Conservation (phyloP, 2,888 invertebrate species). For the Apodemia mormo region DNA sequence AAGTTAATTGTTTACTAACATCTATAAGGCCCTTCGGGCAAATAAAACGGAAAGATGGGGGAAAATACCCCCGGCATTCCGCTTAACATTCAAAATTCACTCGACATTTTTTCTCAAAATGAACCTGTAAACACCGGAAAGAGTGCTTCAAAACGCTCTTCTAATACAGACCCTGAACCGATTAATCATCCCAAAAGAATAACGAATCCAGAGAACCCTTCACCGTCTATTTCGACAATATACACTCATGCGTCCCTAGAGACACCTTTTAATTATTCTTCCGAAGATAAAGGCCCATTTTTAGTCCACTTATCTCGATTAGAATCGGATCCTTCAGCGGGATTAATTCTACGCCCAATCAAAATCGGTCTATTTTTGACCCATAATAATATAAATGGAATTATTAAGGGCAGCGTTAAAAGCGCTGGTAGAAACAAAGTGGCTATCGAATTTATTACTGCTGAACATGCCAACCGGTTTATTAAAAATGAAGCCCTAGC, state of each 20-base stretch:
- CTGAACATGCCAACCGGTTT: too few species aligned
- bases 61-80: neutral
- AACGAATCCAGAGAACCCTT: neutral
- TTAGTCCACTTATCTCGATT: conserved; percentile 24
- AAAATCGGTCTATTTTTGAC: too few species aligned
- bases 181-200: neutral
- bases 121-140: neutral
- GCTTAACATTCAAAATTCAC: neutral
- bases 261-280: neutral
- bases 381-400: too few species aligned
- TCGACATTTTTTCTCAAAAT: neutral
- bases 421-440: too few species aligned
- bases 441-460: too few species aligned
- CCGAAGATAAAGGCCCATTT: conserved; percentile 24
- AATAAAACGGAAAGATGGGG: neutral
- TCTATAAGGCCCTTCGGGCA: neutral
- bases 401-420: too few species aligned
- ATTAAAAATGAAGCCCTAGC: too few species aligned
- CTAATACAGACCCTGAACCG: neutral
- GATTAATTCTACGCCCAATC: too few species aligned
- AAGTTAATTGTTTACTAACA: neutral
- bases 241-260: neutral
- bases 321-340: too few species aligned
- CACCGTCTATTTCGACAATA: neutral
- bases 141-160: neutral